Conservation (phyloP, 1,140 invertebrate genomes). For the Formica exsecta region DNA sequence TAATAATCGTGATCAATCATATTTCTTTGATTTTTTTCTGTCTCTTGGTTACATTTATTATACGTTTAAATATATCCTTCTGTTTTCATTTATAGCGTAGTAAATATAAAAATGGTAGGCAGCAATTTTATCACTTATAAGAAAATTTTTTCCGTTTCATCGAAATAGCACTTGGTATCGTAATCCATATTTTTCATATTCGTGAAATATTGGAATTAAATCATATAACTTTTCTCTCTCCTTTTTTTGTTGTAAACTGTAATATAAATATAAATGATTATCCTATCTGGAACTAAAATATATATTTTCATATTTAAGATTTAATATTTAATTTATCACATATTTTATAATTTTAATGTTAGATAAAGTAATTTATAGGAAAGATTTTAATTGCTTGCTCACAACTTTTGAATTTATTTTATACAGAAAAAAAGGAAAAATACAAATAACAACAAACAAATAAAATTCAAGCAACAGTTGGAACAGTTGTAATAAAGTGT, state of each 20-base stretch:
- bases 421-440: not conserved
- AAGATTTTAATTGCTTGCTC: not conserved
- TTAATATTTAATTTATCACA: not conserved
- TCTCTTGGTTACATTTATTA: not conserved
- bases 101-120: not conserved
- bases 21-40: not conserved
- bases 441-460: not conserved
- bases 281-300: not conserved
- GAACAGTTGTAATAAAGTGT: no score
- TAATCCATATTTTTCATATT: not conserved
- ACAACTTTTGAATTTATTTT: not conserved
- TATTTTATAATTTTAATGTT: not conserved
- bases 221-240: not conserved
- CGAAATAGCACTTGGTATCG: not conserved
- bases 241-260: not conserved
- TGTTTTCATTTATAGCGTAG: not conserved
- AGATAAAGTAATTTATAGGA: not conserved
- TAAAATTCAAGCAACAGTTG: not conserved
- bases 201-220: not conserved
- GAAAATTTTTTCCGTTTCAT: not conserved
- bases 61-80: not conserved
- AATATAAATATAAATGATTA: not conserved
- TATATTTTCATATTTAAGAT: constrained; percentile 10
- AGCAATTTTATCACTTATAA: not conserved
- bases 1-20: constrained; percentile 8